These are phyloP conservation scores for Gouania willdenowi DNA, from an alignment of 2,797 vertebrate genomes.

Conservation along the genomic window DNA sequence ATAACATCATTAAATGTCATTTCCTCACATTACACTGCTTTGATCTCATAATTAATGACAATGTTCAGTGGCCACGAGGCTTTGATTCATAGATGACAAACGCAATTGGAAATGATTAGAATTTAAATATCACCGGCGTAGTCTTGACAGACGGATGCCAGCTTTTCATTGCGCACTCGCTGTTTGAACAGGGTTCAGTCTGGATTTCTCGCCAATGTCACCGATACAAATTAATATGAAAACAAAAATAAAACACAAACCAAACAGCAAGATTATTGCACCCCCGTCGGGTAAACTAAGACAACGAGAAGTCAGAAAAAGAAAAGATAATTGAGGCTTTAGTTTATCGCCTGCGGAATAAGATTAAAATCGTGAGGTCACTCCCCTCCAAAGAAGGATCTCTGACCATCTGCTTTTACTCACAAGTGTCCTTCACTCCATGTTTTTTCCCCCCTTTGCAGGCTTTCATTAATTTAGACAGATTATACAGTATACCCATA, in stretches of 20 bases:
- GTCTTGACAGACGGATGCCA: conserved; percentile 67
- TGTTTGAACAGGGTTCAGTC: no score
- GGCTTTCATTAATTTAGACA: no score
- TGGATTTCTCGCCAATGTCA: no score
- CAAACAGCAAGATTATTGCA: background rate
- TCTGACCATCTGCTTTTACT: conserved; percentile 54
- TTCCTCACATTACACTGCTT: no score
- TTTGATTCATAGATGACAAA: conserved; percentile 18
- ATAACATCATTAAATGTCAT: no score
- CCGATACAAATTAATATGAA: no score
- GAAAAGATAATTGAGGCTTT: conserved; percentile 34
- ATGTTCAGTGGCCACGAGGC: conserved; percentile 7
- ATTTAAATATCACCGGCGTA: conserved; percentile 15
- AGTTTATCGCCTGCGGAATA: conserved; percentile 28
- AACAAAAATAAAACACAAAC: background rate
- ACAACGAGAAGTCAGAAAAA: conserved; percentile 12
- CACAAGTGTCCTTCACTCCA: no score
- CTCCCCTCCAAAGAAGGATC: conserved; percentile 60
- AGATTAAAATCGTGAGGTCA: conserved; percentile 48
- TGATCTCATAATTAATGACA: conserved; percentile 46
- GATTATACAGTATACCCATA: no score
- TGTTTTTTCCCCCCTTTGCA: conserved; percentile 13
- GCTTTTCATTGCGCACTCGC: conserved; percentile 37
- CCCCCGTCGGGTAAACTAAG: background rate
- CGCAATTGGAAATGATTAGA: conserved; percentile 51